These are phyloP conservation scores for Lamellibrachia luymesi DNA, from an alignment of 1,140 invertebrate genomes.

Conservation along the genomic window DNA sequence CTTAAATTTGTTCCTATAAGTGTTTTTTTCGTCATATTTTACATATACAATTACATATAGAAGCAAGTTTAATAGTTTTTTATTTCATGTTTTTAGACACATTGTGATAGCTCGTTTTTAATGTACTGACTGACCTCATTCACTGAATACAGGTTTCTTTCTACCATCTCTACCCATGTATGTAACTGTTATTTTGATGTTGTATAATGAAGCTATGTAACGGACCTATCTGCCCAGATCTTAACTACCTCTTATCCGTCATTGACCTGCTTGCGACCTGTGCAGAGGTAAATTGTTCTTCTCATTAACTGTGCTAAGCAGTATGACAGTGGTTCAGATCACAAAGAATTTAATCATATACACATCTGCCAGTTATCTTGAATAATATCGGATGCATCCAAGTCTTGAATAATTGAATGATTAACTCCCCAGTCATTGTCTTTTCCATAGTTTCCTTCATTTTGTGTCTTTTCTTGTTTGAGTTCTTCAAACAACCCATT, in stretches of 20 bases:
- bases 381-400: no score
- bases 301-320: neutral
- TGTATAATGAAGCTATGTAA: slow-evolving; percentile 29
- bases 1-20: neutral
- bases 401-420: no score
- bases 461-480: no score
- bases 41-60: no score
- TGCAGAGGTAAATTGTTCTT: slow-evolving; percentile 35
- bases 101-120: neutral
- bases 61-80: no score
- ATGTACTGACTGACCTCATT: neutral
- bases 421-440: no score
- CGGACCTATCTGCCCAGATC: slow-evolving; percentile 34
- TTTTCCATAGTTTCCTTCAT: no score
- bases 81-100: neutral
- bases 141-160: neutral
- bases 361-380: no score
- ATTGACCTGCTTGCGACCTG: slow-evolving; percentile 52
- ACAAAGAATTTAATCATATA: neutral
- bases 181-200: neutral
- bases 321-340: neutral
- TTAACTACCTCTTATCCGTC: slow-evolving; percentile 45
- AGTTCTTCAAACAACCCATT: no score
- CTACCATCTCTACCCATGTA: neutral
- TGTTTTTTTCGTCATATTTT: no score